Conservation (phyloP, 2,113 vertebrate species). For the Struthio camelus region DNA sequence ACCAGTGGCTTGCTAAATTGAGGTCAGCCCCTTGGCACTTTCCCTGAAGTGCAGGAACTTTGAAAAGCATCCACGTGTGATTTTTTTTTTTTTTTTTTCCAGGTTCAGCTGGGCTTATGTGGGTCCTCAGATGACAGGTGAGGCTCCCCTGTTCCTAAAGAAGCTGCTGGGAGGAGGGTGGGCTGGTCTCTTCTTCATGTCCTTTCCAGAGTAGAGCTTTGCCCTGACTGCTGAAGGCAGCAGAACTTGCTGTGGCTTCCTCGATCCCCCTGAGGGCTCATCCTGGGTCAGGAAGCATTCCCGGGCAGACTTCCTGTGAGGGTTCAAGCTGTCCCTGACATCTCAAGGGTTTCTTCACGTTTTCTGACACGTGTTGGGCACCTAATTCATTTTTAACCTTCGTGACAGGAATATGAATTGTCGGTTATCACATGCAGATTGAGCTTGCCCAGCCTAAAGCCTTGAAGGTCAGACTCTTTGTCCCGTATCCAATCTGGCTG, state of each 20-base stretch:
- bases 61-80: neutral
- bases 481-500: neutral
- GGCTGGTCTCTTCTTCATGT: neutral
- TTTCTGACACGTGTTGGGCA: neutral
- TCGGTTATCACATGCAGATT: neutral
- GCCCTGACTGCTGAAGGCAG: neutral
- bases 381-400: neutral
- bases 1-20: neutral
- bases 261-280: neutral
- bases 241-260: neutral
- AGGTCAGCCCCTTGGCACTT: neutral
- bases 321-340: neutral
- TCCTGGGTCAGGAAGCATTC: neutral
- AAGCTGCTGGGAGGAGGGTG: neutral
- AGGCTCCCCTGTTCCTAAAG: neutral
- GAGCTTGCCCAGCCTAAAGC: neutral
- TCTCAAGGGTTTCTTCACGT: neutral
- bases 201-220: neutral
- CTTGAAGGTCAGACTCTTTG: neutral
- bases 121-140: neutral
- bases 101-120: neutral
- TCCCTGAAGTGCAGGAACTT: fast-evolving
- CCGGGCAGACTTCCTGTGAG: neutral
- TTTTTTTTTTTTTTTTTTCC: no score
- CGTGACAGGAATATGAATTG: neutral